phyloP scores from a whole-genome alignment of 2,888 invertebrate genomes.

The Drymonia ruficornis region DNA sequence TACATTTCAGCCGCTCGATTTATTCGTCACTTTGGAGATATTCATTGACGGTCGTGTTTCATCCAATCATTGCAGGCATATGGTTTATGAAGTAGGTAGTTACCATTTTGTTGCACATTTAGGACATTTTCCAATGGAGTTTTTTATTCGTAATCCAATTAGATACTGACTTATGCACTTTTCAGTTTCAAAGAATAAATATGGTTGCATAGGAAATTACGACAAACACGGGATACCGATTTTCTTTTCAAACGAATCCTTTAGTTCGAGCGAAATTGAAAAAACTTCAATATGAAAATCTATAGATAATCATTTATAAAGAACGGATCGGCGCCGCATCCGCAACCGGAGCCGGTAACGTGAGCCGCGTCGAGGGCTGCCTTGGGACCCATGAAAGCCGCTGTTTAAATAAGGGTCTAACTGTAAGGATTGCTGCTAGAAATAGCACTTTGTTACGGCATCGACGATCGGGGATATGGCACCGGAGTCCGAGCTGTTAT shows the following conservation, averaged over 20 bases:
- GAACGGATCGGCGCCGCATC: slow-evolving; percentile 28
- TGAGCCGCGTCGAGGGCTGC: slow-evolving; percentile 45
- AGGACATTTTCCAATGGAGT: no score
- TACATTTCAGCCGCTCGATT: slow-evolving; percentile 75
- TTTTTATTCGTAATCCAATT: neutral
- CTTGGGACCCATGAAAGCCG: slow-evolving; percentile 49
- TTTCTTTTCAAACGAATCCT: neutral
- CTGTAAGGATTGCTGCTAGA: slow-evolving; percentile 36
- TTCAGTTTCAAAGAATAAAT: no score
- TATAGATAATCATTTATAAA: slow-evolving; percentile 41
- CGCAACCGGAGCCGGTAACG: slow-evolving; percentile 51
- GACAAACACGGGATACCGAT: no score
- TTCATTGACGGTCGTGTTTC: slow-evolving; percentile 51
- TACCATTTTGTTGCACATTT: slow-evolving; percentile 10
- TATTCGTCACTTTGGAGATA: slow-evolving; percentile 65
- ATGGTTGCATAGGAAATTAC: no score
- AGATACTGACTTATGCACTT: no score
- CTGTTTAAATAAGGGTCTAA: slow-evolving; percentile 47
- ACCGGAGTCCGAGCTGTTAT: neutral
- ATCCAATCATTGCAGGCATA: slow-evolving; percentile 31
- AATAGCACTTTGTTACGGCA: slow-evolving; percentile 37
- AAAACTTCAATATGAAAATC: slow-evolving; percentile 39
- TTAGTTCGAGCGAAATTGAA: slow-evolving; percentile 10
- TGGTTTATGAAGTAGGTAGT: slow-evolving; percentile 27
- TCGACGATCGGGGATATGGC: slow-evolving; percentile 22